phyloP scores from a whole-genome alignment of 2,113 vertebrate species.

The Colius striatus region DNA sequence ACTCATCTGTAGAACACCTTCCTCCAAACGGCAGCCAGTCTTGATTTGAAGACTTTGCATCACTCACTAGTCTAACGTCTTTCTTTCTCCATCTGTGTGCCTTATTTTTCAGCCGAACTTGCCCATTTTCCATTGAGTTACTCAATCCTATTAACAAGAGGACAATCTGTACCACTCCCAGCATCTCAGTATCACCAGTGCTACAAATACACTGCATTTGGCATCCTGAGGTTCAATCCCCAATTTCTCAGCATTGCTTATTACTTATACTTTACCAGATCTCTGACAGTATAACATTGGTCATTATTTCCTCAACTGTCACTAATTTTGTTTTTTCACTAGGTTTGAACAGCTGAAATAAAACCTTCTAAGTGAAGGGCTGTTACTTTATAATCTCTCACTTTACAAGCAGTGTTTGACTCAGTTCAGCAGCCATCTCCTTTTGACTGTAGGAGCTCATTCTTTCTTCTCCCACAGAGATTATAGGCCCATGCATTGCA shows the following conservation, averaged over 20 bases:
- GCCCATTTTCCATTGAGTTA: not conserved
- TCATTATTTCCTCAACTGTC: not conserved
- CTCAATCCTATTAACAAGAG: not conserved
- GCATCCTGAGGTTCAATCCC: not conserved
- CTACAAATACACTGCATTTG: not conserved
- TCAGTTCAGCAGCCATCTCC: not conserved
- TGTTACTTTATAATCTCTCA: not conserved
- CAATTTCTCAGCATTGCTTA: not conserved
- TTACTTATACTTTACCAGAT: not conserved
- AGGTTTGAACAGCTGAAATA: not conserved
- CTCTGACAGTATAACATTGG: not conserved
- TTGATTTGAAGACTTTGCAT: not conserved
- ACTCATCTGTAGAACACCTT: not conserved
- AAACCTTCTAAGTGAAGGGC: not conserved
- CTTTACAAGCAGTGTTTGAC: not conserved
- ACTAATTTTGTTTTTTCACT: not conserved
- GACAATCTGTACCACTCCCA: rapidly evolving
- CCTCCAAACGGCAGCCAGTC: not conserved
- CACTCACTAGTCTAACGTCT: not conserved
- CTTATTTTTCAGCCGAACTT: not conserved
- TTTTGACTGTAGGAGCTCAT: not conserved
- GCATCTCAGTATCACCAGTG: rapidly evolving
- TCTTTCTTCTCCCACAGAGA: not conserved
- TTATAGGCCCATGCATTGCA: not conserved
- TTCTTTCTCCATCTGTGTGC: not conserved